phyloP scores from a whole-genome alignment of 2,113 vertebrate species.

The Gavialis gangeticus region DNA sequence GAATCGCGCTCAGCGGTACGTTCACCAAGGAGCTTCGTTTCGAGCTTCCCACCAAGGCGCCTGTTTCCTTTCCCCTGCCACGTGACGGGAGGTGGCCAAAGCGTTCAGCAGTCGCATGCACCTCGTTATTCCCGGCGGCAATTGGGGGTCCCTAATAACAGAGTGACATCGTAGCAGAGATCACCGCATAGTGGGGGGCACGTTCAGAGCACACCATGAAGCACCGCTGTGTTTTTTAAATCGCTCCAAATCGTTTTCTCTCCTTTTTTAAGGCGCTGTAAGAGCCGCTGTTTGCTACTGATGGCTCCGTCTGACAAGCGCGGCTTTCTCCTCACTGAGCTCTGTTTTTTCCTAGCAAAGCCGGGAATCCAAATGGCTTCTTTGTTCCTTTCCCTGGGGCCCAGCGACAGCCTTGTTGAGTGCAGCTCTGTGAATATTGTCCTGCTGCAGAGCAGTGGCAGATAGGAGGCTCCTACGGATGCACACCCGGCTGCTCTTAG shows the following conservation, averaged over 20 bases:
- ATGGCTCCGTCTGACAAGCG: slow-evolving; percentile 55
- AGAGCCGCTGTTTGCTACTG: slow-evolving; percentile 48
- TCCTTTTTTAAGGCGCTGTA: background rate
- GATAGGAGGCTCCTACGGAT: slow-evolving; percentile 31
- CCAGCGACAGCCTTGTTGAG: slow-evolving; percentile 50
- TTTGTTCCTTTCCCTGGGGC: slow-evolving; percentile 72
- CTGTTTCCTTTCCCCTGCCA: background rate
- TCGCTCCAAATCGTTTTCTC: background rate
- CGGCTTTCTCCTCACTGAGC: slow-evolving; percentile 44
- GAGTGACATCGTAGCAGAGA: background rate
- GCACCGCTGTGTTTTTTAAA: background rate
- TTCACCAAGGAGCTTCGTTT: background rate
- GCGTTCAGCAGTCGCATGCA: rapidly evolving
- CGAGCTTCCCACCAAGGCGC: background rate
- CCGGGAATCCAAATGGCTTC: slow-evolving; percentile 69
- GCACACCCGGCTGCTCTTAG: background rate
- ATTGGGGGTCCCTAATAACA: background rate
- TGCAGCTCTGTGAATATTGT: slow-evolving; percentile 37
- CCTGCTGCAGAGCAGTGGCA: background rate
- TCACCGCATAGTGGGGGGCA: background rate
- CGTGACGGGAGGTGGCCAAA: background rate
- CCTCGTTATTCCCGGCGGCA: background rate
- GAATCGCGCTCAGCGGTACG: background rate
- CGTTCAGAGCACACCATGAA: background rate
- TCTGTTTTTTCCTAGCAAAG: slow-evolving; percentile 19